Conservation (phyloP, 2,888 invertebrate genomes). For the Lasius fuliginosus region DNA sequence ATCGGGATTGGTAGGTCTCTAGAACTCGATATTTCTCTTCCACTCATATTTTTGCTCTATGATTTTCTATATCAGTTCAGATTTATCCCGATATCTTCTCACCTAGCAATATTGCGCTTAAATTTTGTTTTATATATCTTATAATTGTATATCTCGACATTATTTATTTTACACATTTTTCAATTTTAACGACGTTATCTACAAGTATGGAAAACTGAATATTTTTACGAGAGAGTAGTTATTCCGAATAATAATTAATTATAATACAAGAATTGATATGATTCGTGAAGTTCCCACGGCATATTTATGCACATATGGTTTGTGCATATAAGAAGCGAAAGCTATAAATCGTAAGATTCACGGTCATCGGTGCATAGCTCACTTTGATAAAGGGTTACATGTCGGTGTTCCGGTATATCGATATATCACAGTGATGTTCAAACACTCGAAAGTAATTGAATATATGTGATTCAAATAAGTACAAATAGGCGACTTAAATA, state of each 20-base stretch:
- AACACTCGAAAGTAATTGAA: background rate
- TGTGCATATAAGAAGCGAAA: background rate
- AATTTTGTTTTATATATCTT: background rate
- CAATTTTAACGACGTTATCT: background rate
- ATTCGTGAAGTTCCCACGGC: slow-evolving; percentile 6
- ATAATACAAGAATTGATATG: background rate
- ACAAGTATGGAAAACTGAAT: background rate
- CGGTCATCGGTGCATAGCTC: slow-evolving; percentile 1
- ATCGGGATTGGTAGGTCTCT: background rate
- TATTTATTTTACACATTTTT: background rate
- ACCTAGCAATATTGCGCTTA: background rate
- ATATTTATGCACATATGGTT: background rate
- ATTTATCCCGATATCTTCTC: background rate
- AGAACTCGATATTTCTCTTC: background rate
- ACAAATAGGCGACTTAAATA: too few species aligned
- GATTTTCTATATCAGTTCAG: background rate
- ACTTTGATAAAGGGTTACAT: slow-evolving; percentile 10
- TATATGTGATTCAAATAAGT: background rate
- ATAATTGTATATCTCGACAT: background rate
- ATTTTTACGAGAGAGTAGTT: background rate
- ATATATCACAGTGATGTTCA: background rate
- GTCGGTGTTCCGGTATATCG: background rate
- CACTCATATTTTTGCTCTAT: background rate
- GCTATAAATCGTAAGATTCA: slow-evolving; percentile 27
- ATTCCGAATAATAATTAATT: background rate